Evolutionary conservation across 2,797 vertebrate genomes (phyloP).

Genomic region (Enteromius anoplus): DNA sequence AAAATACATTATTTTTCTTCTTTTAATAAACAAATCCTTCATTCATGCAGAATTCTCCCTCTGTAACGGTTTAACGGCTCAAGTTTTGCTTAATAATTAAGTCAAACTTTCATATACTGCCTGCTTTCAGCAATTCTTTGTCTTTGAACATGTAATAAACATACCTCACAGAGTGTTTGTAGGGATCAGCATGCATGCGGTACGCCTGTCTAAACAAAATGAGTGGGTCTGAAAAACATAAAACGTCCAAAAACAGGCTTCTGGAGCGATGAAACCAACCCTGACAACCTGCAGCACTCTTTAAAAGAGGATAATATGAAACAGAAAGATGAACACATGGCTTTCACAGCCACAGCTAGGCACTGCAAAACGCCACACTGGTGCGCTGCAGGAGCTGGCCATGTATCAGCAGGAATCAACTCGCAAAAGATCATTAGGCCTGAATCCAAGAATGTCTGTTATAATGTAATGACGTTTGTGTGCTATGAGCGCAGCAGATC

Average conservation of each 20-base stretch:
- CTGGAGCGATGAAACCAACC: neutral
- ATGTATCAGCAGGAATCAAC: neutral
- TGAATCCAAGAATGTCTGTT: neutral
- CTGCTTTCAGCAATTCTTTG: neutral
- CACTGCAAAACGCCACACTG: neutral
- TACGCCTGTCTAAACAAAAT: neutral
- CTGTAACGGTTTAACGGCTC: neutral
- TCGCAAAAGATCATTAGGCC: neutral
- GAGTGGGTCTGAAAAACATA: neutral
- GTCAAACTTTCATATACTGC: neutral
- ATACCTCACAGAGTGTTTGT: neutral
- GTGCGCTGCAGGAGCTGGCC: conserved; percentile 5
- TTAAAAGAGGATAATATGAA: neutral
- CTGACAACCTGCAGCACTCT: neutral
- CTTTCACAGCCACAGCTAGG: neutral
- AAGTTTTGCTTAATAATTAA: neutral
- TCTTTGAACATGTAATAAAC: neutral
- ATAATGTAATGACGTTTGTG: neutral
- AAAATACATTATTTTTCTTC: too few relatives aligned
- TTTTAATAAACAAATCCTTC: neutral
- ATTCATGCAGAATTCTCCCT: neutral
- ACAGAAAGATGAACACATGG: neutral
- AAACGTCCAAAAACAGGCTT: neutral
- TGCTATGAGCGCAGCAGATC: neutral
- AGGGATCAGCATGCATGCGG: neutral